Percentiles rank a stretch among this genome's conserved stretches.
Conservation (phyloP, 2,888 invertebrate genomes). For the Drosophila parthenogenetica region DNA sequence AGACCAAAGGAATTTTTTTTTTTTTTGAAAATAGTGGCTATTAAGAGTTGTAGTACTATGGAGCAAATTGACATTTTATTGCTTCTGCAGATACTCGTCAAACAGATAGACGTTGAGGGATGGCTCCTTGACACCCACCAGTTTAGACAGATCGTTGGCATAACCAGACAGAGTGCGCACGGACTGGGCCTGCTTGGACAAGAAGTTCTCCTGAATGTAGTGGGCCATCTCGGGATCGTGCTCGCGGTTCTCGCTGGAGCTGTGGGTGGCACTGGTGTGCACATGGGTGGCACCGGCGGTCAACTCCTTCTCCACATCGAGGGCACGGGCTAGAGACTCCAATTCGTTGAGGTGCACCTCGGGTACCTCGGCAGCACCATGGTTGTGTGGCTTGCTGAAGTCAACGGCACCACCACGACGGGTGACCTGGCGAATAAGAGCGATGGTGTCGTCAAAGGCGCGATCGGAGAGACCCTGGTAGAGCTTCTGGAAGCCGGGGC, state of each 20-base stretch:
- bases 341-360: constrained; percentile 87
- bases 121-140: constrained; percentile 87
- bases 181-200: constrained; percentile 88
- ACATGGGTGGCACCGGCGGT: constrained; percentile 89
- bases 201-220: constrained; percentile 91
- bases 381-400: constrained; percentile 84
- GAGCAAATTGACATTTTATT: constrained; percentile 65
- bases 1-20: constrained; percentile 22
- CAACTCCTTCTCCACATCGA: constrained; percentile 91
- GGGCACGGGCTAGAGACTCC: constrained; percentile 89
- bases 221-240: constrained; percentile 90
- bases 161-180: constrained; percentile 91
- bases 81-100: constrained; percentile 87
- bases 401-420: constrained; percentile 89
- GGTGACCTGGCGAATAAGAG: constrained; percentile 91
- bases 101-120: constrained; percentile 90
- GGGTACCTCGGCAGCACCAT: constrained; percentile 37
- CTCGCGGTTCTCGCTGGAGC: constrained; percentile 72
- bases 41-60: constrained; percentile 18
- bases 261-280: constrained; percentile 88
- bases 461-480: constrained; percentile 91
- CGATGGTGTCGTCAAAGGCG: constrained; percentile 90
- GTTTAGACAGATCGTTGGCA: constrained; percentile 89
- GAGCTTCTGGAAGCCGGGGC: constrained; percentile 91
- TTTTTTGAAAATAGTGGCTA: constrained; percentile 44